Evolutionary conservation across 2,113 vertebrate genomes (phyloP), one percentile per base, ranked within the genome.

Genomic region (Scartelaos histophorus): DNA sequence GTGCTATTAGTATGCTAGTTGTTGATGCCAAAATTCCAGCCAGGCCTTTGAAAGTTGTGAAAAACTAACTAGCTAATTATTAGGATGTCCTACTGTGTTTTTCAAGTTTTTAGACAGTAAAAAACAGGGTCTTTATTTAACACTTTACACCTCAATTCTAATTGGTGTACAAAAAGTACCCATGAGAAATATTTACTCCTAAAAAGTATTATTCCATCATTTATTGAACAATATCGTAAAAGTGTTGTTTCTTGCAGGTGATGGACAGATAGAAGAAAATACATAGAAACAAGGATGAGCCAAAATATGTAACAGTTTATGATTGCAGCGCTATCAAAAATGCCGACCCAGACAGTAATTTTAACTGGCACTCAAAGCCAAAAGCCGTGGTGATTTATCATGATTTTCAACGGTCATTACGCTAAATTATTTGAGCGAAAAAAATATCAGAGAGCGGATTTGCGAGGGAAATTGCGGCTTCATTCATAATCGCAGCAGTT

Each of bases 401-500:
- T 67, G 0, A 79, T 78, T 81, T 79, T 65, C 67, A 66, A 49
- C 71, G 64, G 70, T 69, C 72, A 80, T 87, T 84, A 83, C 53
- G 78, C 70, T 62, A 82, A 83, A 82, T 89, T 61, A 88, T 83
- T 80, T 71, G 38, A 24, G 17, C n/a, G 16, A 43, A 47, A 60
- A 74, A 54, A 70, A 73, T 9, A 71, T 1, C 10, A 70, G 45
- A 57, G 35, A 73, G 54, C 72, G 76, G 58, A 74, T 86, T 76
- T 79, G 53, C 57, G 67, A 43, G 46, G 72, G 47, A 74, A 24
- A 85, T 67, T 74, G 69, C 61, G 21, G 51, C 69, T 79, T 83
- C 19, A 38, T 89, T 86, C 34, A 43, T 84, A 78, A 81, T 79
- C 70, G 73, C 35, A 69, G 69, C 49, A 75, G 73, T 85, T 74